Evolutionary conservation across 2,113 vertebrate species (phyloP).

Genomic region (Thamnophis sirtalis): DNA sequence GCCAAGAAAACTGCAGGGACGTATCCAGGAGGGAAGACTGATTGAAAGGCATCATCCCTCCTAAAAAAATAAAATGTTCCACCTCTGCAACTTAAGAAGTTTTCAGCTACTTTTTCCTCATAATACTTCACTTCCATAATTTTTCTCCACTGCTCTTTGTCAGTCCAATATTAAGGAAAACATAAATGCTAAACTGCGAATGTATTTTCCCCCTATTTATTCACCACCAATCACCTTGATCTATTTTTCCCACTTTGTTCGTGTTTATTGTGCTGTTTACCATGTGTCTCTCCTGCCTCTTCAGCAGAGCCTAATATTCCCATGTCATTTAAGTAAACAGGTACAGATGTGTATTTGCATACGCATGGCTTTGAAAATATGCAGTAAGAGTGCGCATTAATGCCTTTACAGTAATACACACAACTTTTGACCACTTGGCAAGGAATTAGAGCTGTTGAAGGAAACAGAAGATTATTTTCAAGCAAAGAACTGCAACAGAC

Average conservation of each 20-base stretch:
- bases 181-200: neutral
- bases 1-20: neutral
- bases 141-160: neutral
- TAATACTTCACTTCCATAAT: neutral
- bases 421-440: neutral
- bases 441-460: conserved; percentile 9
- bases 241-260: neutral
- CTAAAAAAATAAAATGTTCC: neutral
- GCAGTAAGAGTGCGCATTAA: neutral
- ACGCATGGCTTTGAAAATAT: neutral
- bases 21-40: neutral
- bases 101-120: neutral
- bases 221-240: neutral
- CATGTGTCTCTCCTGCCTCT: neutral
- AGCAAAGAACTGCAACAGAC: conserved; percentile 14
- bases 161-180: neutral
- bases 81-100: neutral
- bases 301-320: neutral
- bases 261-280: neutral
- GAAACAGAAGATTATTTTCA: neutral
- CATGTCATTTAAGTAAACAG: neutral
- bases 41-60: neutral
- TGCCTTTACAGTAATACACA: neutral
- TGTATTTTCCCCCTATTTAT: neutral
- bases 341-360: neutral